These are phyloP conservation scores for Puntigrus tetrazona DNA, from an alignment of 2,113 vertebrate genomes.

Conservation along the genomic window DNA sequence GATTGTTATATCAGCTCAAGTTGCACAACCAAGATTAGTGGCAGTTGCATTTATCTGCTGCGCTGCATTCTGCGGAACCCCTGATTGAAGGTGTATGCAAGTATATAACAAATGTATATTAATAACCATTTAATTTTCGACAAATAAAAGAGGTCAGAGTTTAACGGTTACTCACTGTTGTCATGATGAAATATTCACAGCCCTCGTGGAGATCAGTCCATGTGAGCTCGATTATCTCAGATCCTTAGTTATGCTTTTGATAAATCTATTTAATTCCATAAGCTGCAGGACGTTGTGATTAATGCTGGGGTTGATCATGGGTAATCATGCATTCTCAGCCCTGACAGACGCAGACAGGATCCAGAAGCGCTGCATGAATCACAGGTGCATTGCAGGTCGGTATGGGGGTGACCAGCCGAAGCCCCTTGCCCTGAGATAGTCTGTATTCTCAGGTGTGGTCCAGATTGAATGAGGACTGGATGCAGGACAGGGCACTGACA, in stretches of 20 bases:
- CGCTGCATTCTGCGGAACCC: neutral
- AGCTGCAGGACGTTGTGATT: neutral
- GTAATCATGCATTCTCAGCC: neutral
- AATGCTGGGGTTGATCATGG: neutral
- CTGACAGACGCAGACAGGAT: conserved; percentile 8
- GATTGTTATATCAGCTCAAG: neutral
- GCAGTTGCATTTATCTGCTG: neutral
- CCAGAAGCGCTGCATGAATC: neutral
- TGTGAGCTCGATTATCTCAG: neutral
- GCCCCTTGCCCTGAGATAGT: neutral
- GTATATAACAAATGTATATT: neutral
- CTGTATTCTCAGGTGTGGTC: conserved; percentile 33
- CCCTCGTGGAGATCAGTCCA: neutral
- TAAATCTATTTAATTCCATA: neutral
- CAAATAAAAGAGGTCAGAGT: neutral
- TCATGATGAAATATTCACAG: conserved; percentile 24
- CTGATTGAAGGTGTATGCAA: neutral
- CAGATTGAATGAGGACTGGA: conserved; percentile 41
- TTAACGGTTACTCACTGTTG: conserved; percentile 38
- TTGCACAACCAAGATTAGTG: too few relatives aligned
- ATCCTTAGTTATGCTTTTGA: neutral
- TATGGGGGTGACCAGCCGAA: neutral
- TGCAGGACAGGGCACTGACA: conserved; percentile 39
- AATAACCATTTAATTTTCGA: neutral
- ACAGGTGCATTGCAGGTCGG: neutral